Evolutionary conservation across 92 coral and sea anemone species (phyloP), one percentile per base, ranked within the genome.

Genomic region (Zoanthus sociatus): DNA sequence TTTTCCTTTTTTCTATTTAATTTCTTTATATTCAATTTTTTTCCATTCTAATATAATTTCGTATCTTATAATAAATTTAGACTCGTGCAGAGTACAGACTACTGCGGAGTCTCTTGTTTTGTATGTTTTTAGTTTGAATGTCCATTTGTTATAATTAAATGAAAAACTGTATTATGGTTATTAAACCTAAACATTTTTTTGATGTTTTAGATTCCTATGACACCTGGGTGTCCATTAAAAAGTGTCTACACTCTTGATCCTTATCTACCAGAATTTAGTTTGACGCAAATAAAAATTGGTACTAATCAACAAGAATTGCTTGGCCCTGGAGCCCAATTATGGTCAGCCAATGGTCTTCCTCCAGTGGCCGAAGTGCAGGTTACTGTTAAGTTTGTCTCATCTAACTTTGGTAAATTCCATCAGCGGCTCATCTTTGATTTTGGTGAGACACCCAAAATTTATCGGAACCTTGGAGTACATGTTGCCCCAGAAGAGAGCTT

Each of bases 341-440:
- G 96, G 94, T 90, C 92, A 13, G 68, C 64, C 10, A 78, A 66
- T 55, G 72, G 17, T 10, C 81, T 78, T 46, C 54, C 58, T 61
- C 95, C 90, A 5, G 87, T 85, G 13, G 6, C 86, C 0, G 64
- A 71, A 50, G 87, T 71, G 73, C 88, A 87, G 58, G 73, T 96
- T 20, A 83, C 93, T 21, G 91, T 96, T 26, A 92, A 90, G 84
- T 96, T 96, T 84, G 63, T 78, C n/a, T 93, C 98, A 6, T 46
- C 91, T 12, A 78, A 90, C 76, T 96, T 88, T 88, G 99, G 99
- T 37, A 89, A 92, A 83, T 96, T 96, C 86, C 86, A 93, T 58
- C 98, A 92, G 58, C 78, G 95, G 9, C 87, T 96, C 46, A 93
- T 96, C 58, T 96, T 96, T 91, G 99, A 93, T 76, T 96, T 96